Evolutionary conservation across 2,888 invertebrate genomes (phyloP), one percentile per base, ranked within the genome.

Genomic region (Synergus laeviventris): DNA sequence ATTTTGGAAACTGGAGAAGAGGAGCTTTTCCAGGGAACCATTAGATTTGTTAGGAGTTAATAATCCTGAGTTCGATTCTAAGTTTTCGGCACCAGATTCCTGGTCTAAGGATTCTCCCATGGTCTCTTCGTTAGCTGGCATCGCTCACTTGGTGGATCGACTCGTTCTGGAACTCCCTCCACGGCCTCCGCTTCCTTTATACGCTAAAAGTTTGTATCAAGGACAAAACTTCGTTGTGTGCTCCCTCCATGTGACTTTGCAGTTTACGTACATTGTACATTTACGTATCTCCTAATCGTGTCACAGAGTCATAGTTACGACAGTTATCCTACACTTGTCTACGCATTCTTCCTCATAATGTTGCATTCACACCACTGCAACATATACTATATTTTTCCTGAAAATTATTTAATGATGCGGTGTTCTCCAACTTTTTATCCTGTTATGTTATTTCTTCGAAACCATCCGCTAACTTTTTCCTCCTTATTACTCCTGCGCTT

Each of bases 141-240:
- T 89, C 61, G 78, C 77, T 82, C 75, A 45, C 45, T 66, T 75
- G 74, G 75, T 76, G 77, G 78, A 81, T 80, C 79, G 79, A 81
- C 80, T 79, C 80, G 84, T 78, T 88, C 86, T 89, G 86, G 70
- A 82, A 83, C 83, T 82, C 59, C 70, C 73, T 75, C 73, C 80
- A 80, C 81, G 79, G 82, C 81, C 70, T 81, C 84, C 79, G 85
- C 86, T 87, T 89, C 87, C 87, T 89, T 89, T 90, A 89, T 89
- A 89, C 83, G 84, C 87, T 87, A 82, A 85, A 87, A 83, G 82
- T 82, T 84, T 78, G 74, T 77, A 85, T 82, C 89, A 89, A 90
- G 89, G 89, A 88, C 89, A 79, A 81, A 80, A 85, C 82, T 76
- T 75, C 82, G 81, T 81, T 79, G 74, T 77, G 18, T 45, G 74